Evolutionary conservation across 2,797 vertebrate species (phyloP), one percentile per base, ranked within the genome.

Genomic region (Notoglanidium macrostoma): DNA sequence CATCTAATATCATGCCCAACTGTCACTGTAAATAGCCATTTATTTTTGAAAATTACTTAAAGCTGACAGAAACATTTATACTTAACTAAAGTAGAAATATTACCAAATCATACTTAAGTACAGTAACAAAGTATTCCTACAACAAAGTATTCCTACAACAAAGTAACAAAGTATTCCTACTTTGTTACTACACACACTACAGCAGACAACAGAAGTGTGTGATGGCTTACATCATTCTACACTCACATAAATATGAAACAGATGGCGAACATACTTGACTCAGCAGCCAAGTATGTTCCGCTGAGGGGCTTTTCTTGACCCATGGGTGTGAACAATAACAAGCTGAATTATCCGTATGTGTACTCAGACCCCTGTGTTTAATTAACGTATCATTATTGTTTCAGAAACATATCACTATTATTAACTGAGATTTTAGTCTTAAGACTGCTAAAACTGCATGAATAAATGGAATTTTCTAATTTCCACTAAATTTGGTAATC

Each of bases 191-290:
- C 51, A 57, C 51, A 57, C 21, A 55, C 23, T 72, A 73, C 19
- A 54, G 29, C 87, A 87, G 78, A 87, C 57, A 85, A 86, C 84
- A 80, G 74, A 86, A 77, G 70, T 76, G 67, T 2, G 8, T 46
- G 57, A 44, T 81, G 35, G 57, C 57, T 63, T 61, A 26, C 26
- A 82, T 70, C 19, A 87, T 89, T 90, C 78, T 87, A 29, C 51
- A 81, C 57, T 87, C 61, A 51, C 14, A 83, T 70, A 88, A 90
- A 91, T 89, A 57, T 79, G 29, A 85, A 90, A 85, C 89, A 90
- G 89, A 89, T 91, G 87, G 74, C 57, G 87, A 68, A 54, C 46
- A 23, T 84, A 86, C 57, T 51, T 76, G 40, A 9, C 55, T 79
- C 77, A 23, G 29, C 35, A 76, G 72, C 21, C 87, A 91, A 88